A percentile compares a stretch with the other conserved stretches of the same genome.
These are phyloP conservation scores for Chelonia mydas DNA, from an alignment of 2,797 vertebrate genomes.

Conservation along the genomic window DNA sequence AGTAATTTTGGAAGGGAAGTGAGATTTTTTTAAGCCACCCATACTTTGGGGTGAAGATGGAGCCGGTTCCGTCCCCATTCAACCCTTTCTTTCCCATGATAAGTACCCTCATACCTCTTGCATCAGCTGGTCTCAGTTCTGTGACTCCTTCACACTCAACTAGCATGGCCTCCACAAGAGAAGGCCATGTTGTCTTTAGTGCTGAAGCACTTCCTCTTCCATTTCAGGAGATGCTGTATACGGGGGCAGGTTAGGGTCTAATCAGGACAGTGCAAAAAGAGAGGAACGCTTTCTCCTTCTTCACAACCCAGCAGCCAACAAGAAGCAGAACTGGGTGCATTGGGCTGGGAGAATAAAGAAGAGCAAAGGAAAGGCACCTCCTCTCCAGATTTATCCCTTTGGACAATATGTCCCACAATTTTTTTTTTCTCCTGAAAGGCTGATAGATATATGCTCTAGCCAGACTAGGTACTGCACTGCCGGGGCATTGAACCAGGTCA, in stretches of 20 bases:
- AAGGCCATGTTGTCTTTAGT: accelerated
- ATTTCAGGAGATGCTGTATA: background rate
- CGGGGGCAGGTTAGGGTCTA: background rate
- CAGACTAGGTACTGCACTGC: background rate
- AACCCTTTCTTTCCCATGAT: background rate
- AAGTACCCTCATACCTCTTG: background rate
- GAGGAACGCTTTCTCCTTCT: background rate
- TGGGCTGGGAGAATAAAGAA: accelerated
- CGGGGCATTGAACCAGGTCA: background rate
- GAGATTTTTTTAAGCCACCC: background rate
- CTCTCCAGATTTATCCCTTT: background rate
- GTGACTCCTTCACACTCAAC: background rate
- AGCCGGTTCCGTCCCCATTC: background rate
- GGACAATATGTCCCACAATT: background rate
- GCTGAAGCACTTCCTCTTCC: background rate
- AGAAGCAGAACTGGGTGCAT: background rate
- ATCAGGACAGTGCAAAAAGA: background rate
- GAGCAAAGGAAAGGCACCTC: accelerated
- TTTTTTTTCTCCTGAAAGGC: background rate
- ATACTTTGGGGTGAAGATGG: background rate
- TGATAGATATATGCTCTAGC: background rate
- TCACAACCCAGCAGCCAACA: background rate
- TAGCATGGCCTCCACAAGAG: background rate
- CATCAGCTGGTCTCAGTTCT: background rate
- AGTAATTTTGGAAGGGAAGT: background rate